Conservation (phyloP, 2,797 vertebrate species). For the Calcarius lapponicus region DNA sequence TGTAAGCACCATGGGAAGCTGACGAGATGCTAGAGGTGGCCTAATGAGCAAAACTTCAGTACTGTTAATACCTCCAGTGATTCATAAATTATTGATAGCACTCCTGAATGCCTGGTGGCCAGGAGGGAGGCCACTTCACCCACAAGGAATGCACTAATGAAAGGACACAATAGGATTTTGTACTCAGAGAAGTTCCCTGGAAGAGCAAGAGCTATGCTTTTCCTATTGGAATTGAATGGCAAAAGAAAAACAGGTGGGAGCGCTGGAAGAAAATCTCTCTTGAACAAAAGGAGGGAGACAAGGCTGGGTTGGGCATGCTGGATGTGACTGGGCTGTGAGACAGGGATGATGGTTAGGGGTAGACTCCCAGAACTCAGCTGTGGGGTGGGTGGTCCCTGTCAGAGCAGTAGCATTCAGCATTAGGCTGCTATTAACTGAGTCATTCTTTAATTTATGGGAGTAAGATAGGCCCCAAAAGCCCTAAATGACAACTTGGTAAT, state of each 20-base stretch:
- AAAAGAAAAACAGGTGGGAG: slow-evolving; percentile 1
- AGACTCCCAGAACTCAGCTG: neutral
- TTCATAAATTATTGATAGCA: slow-evolving; percentile 36
- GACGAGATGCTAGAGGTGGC: neutral
- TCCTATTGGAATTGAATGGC: neutral
- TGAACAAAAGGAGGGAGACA: neutral
- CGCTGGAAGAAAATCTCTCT: neutral
- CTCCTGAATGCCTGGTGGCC: neutral
- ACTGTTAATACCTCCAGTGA: slow-evolving; percentile 5
- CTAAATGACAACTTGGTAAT: neutral
- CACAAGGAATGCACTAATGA: neutral
- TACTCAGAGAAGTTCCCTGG: neutral
- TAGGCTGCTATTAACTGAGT: neutral
- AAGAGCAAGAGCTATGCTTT: neutral
- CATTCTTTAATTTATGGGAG: neutral
- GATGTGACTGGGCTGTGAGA: neutral
- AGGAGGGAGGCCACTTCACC: neutral
- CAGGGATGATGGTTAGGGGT: neutral
- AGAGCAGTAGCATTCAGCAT: neutral
- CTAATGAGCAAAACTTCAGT: neutral
- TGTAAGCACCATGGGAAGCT: neutral
- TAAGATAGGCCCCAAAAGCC: neutral
- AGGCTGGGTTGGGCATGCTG: neutral
- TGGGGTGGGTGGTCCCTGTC: neutral
- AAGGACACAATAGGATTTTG: neutral